A percentile compares a stretch with the other conserved stretches of the same genome.
Conservation (phyloP, 2,888 invertebrate genomes). For the Dynastes grantii region DNA sequence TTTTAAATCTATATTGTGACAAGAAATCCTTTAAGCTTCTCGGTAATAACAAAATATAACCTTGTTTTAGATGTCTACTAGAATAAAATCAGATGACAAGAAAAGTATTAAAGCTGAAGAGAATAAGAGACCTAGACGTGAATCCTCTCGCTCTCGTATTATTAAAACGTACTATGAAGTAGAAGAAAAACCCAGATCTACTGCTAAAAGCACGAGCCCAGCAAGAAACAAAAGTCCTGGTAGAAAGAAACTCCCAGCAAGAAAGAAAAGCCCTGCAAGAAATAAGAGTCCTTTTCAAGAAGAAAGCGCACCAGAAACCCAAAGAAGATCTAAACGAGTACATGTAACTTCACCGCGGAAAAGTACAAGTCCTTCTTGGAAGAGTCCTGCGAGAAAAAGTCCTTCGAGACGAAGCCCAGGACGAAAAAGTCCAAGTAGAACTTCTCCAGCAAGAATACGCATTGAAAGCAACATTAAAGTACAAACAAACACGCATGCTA, state of each 20-base stretch:
- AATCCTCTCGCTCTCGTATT: slow-evolving; percentile 34
- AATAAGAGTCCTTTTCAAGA: slow-evolving; percentile 52
- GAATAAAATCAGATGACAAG: slow-evolving; percentile 43
- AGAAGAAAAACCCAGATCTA: slow-evolving; percentile 50
- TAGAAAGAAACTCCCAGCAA: slow-evolving; percentile 52
- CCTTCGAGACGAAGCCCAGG: slow-evolving; percentile 52
- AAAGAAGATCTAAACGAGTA: slow-evolving; percentile 35
- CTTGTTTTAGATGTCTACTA: slow-evolving; percentile 52
- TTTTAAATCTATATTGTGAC: not conserved
- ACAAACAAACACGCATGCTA: slow-evolving; percentile 21
- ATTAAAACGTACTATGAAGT: slow-evolving; percentile 12
- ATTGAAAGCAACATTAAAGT: slow-evolving; percentile 18
- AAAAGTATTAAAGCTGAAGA: not conserved
- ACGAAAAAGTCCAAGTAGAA: slow-evolving; percentile 48
- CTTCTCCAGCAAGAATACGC: slow-evolving; percentile 19
- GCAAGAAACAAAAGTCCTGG: slow-evolving; percentile 52
- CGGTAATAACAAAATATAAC: slow-evolving; percentile 10
- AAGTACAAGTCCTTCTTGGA: slow-evolving; percentile 33
- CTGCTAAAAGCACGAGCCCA: slow-evolving; percentile 19
- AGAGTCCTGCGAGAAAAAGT: slow-evolving; percentile 49
- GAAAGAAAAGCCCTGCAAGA: slow-evolving; percentile 50
- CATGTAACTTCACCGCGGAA: slow-evolving; percentile 18
- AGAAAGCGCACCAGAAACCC: not conserved
- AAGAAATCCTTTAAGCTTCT: not conserved
- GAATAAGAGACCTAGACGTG: slow-evolving; percentile 21